Evolutionary conservation across 2,113 vertebrate species (phyloP).

Genomic region (Menidia beryllina): DNA sequence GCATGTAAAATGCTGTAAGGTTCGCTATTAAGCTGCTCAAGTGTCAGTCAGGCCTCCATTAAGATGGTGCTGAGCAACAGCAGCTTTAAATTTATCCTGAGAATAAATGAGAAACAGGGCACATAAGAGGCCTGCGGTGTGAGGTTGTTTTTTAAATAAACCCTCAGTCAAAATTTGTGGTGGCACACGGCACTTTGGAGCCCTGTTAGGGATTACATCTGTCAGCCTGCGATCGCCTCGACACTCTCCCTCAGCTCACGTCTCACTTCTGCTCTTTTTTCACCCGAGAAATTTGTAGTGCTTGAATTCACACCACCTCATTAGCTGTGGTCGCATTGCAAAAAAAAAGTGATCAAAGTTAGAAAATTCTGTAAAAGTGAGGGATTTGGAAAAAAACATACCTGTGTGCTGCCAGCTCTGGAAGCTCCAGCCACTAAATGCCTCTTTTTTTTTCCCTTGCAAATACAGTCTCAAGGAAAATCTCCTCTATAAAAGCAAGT

Average conservation of each 20-base stretch:
- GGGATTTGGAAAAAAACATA: conserved; percentile 58
- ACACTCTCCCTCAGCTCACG: conserved; percentile 18
- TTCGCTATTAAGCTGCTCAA: conserved; percentile 30
- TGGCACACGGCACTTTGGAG: conserved; percentile 69
- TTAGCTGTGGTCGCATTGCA: conserved; percentile 44
- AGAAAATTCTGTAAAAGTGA: conserved; percentile 49
- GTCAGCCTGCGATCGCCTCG: conserved; percentile 61
- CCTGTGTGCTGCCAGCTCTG: conserved; percentile 23
- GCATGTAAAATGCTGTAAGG: conserved; percentile 13
- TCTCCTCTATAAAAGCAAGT: conserved; percentile 9
- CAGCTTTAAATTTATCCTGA: conserved; percentile 52
- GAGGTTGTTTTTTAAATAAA: conserved; percentile 75
- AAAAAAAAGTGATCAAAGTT: conserved; percentile 64
- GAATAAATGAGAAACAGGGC: conserved; percentile 62
- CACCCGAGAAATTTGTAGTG: conserved; percentile 47
- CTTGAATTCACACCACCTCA: conserved; percentile 44
- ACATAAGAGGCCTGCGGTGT: conserved; percentile 70
- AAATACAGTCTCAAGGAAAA: conserved; percentile 29
- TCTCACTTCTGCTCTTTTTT: conserved; percentile 20
- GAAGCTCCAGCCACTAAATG: conserved; percentile 33
- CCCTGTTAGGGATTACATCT: conserved; percentile 71
- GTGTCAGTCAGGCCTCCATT: conserved; percentile 23
- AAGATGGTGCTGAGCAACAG: conserved; percentile 23
- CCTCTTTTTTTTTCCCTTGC: conserved; percentile 33
- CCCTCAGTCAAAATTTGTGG: conserved; percentile 63